Evolutionary conservation across 2,797 vertebrate genomes (phyloP).

Genomic region (Crenichthys baileyi): DNA sequence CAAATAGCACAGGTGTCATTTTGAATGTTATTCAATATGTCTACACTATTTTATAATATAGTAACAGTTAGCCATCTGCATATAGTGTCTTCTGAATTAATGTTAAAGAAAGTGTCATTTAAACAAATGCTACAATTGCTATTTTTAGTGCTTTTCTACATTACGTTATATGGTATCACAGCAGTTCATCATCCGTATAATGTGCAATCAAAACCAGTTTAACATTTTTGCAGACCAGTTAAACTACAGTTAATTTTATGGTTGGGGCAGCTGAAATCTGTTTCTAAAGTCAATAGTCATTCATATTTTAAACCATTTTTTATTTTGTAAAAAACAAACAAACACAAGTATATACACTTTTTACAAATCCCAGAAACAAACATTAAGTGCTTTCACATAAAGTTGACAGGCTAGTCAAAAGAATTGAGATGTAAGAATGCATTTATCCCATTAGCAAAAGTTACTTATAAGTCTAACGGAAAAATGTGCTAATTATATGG

Average conservation of each 20-base stretch:
- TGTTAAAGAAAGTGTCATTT: not conserved
- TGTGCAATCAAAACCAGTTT: not conserved
- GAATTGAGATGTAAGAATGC: not conserved
- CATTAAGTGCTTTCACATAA: slow-evolving; percentile 21
- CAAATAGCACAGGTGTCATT: not conserved
- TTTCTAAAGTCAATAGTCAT: not conserved
- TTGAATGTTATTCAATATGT: not conserved
- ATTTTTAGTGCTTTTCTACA: not conserved
- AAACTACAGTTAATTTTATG: not conserved
- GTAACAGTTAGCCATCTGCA: not conserved
- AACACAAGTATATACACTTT: slow-evolving; percentile 48
- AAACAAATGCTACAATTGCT: not conserved
- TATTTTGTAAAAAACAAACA: slow-evolving; percentile 51
- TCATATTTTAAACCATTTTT: slow-evolving; percentile 19
- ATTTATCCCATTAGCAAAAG: not conserved
- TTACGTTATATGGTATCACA: not conserved
- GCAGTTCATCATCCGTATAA: not conserved
- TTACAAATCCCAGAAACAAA: slow-evolving; percentile 1
- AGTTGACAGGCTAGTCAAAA: not conserved
- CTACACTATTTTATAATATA: not conserved
- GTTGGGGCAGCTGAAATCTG: not conserved
- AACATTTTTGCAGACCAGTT: not conserved
- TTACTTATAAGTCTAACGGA: slow-evolving; percentile 43
- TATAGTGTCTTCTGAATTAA: not conserved
- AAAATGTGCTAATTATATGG: slow-evolving; percentile 1